Conservation (phyloP, 2,797 vertebrate genomes). For the Scleropages formosus region DNA sequence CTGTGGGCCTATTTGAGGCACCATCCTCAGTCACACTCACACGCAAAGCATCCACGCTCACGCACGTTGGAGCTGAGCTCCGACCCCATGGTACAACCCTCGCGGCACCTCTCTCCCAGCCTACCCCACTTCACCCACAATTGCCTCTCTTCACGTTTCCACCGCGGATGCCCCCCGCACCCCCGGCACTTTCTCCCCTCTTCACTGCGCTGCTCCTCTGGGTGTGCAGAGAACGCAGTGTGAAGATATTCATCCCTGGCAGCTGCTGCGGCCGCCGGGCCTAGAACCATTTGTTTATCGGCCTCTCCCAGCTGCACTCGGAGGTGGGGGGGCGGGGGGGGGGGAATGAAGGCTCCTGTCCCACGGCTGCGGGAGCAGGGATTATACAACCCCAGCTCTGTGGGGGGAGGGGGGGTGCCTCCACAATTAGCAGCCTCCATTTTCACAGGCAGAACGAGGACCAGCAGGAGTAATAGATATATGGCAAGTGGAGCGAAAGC, state of each 20-base stretch:
- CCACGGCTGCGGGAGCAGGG: slow-evolving; percentile 29
- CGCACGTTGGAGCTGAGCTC: background rate
- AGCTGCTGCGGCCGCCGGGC: slow-evolving; percentile 55
- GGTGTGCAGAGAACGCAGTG: slow-evolving; percentile 55
- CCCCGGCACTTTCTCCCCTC: background rate
- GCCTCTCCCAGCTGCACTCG: slow-evolving; percentile 70
- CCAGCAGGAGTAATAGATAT: slow-evolving; percentile 43
- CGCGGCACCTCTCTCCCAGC: slow-evolving; percentile 21
- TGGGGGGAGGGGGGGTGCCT: slow-evolving; percentile 8
- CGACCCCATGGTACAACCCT: slow-evolving; percentile 42
- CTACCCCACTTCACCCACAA: background rate
- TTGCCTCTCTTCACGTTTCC: background rate
- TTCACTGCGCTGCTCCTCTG: slow-evolving; percentile 54
- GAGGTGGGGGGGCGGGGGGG: slow-evolving; percentile 54
- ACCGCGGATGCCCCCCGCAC: background rate
- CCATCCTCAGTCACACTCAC: background rate
- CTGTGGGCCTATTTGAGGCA: background rate
- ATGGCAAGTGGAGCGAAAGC: slow-evolving; percentile 12
- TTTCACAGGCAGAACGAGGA: slow-evolving; percentile 35
- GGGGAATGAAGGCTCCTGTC: slow-evolving; percentile 37
- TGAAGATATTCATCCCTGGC: slow-evolving; percentile 27
- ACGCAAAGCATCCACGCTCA: background rate
- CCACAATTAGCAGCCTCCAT: slow-evolving; percentile 24
- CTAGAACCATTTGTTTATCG: slow-evolving; percentile 66
- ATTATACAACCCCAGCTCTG: slow-evolving; percentile 29